A percentile compares a stretch with the other conserved stretches of the same genome.
Evolutionary conservation across 2,888 invertebrate genomes (phyloP).

Genomic region (Pediacus dermestoides): DNA sequence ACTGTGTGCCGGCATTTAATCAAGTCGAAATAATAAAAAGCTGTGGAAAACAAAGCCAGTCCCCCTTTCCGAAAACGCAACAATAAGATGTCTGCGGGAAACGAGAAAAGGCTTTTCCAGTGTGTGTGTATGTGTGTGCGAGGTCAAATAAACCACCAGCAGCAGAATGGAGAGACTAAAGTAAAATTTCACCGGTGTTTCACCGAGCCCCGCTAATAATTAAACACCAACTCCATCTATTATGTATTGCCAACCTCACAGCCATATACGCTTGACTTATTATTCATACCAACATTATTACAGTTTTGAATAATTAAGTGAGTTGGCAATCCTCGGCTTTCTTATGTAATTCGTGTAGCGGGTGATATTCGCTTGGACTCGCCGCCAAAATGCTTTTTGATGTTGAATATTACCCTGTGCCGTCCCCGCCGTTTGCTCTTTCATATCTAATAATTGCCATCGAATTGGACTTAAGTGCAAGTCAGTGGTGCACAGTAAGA

Average conservation of each 20-base stretch:
- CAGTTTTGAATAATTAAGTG: slow-evolving; percentile 44
- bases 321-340: slow-evolving; percentile 28
- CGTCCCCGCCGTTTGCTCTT: no score
- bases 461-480: no score
- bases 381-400: no score
- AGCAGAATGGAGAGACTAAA: slow-evolving; percentile 5
- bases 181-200: slow-evolving; percentile 27
- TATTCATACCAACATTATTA: slow-evolving; percentile 51
- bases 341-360: slow-evolving; percentile 11
- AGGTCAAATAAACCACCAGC: background rate
- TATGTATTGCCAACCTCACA: slow-evolving; percentile 46
- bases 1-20: slow-evolving; percentile 39
- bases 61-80: no score
- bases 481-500: no score
- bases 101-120: slow-evolving; percentile 20
- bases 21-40: slow-evolving; percentile 36
- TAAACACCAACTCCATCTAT: slow-evolving; percentile 45
- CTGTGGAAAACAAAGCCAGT: slow-evolving; percentile 33
- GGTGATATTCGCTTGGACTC: slow-evolving; percentile 1
- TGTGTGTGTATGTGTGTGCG: slow-evolving; percentile 1
- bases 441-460: no score
- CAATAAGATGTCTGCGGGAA: slow-evolving; percentile 11
- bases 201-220: slow-evolving; percentile 40
- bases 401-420: no score
- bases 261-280: slow-evolving; percentile 46